phyloP scores from a whole-genome alignment of 2,797 vertebrate species.

The Aulostomus chinensis region DNA sequence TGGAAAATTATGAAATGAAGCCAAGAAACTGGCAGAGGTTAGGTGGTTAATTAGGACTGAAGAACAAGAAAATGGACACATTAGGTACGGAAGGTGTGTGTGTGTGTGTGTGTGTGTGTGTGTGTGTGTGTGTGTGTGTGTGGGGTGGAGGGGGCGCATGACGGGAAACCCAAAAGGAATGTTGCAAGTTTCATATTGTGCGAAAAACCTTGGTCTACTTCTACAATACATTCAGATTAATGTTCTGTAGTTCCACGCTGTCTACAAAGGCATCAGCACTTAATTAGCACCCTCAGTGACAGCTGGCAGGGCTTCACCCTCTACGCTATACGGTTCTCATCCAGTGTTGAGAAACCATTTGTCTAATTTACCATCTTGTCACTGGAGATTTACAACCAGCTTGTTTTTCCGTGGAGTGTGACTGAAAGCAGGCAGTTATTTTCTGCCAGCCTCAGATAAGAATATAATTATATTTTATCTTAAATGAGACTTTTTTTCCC shows the following conservation, averaged over 20 bases:
- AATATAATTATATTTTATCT: neutral
- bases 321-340: slow-evolving; percentile 6
- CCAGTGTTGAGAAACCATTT: neutral
- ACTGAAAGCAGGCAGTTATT: neutral
- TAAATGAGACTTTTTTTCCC: neutral
- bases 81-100: too few relatives aligned
- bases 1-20: neutral
- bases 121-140: too few relatives aligned
- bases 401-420: neutral
- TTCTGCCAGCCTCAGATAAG: slow-evolving; percentile 2
- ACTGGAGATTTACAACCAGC: slow-evolving; percentile 14
- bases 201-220: too few relatives aligned
- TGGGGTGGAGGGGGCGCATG: too few relatives aligned
- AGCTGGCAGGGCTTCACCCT: neutral
- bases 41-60: slow-evolving; percentile 29
- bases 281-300: neutral
- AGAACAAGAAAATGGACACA: neutral
- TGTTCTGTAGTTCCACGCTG: neutral
- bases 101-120: too few relatives aligned
- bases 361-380: slow-evolving; percentile 18
- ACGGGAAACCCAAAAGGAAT: too few relatives aligned
- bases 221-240: neutral
- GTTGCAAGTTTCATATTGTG: too few relatives aligned
- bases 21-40: slow-evolving; percentile 7
- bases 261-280: too few relatives aligned